phyloP scores from a whole-genome alignment of 2,797 vertebrate genomes.

The Eulemur mongoz region DNA sequence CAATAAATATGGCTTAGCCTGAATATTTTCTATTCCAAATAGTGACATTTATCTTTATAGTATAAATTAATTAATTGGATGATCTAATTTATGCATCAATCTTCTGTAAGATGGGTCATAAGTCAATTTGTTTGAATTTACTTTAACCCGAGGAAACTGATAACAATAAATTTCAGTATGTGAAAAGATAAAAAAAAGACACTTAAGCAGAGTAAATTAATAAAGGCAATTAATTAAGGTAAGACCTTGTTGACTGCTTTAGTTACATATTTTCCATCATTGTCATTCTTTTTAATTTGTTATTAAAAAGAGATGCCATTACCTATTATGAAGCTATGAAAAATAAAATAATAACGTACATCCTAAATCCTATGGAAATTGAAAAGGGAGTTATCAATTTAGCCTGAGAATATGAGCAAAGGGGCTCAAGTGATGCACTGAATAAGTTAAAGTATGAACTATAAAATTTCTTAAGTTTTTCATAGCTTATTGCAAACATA shows the following conservation, averaged over 20 bases:
- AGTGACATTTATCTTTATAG: not conserved
- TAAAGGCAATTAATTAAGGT: not conserved
- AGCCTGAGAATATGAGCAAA: not conserved
- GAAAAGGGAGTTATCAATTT: not conserved
- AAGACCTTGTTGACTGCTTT: not conserved
- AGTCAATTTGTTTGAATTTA: not conserved
- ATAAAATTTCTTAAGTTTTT: not conserved
- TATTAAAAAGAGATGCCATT: not conserved
- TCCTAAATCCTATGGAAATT: not conserved
- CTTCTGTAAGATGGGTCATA: not conserved
- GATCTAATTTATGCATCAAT: not conserved
- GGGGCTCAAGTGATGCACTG: not conserved
- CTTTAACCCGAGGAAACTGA: not conserved
- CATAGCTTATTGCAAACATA: not conserved
- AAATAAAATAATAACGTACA: not conserved
- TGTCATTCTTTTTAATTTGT: not conserved
- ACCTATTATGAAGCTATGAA: not conserved
- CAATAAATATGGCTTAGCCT: not conserved
- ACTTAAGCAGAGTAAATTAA: not conserved
- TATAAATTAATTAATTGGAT: not conserved
- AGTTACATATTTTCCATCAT: not conserved
- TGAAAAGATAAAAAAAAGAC: not conserved
- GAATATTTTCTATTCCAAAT: not conserved
- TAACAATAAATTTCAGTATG: not conserved
- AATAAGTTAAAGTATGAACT: not conserved